Base-by-base conservation (phyloP, 2,113 vertebrate genomes). In the Tympanuchus pallidicinctus region DNA sequence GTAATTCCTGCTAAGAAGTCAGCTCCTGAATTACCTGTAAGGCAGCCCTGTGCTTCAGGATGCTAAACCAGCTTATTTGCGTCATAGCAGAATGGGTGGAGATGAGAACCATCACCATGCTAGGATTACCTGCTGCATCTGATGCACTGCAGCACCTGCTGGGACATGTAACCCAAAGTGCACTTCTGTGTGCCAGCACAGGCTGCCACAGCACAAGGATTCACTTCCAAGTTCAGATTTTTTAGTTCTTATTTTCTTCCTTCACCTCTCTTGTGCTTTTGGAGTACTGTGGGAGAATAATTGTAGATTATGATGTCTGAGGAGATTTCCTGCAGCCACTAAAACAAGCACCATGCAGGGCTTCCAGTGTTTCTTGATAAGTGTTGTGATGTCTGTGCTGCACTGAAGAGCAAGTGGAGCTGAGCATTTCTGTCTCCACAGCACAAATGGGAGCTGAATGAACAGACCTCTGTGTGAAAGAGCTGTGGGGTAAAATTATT, bases 41-140 rank as follows among this genome's bases (percentile, higher is more conserved):
- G 38, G 34, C 43, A 79, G 52, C 42, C 36, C 38, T 10, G 3
- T 1, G 0, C 66, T 89, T 80, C 67, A 77, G 64, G 88, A 60
- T 79, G 36, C 70, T 86, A 86, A 94, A 73, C 40, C n/a, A 59
- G 79, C 75, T 50, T 36, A 60, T 82, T 79, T 73, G 36, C 59
- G 79, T 89, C 82, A n/a, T 56, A 91, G 60, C 60, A 85, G 71
- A 94, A 89, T 21, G n/a, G 1, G 0, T 77, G 60, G 79, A 36
- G 40, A n/a, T 24, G 43, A 91, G 45, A 45, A 57, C 60, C 50
- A 73, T 76, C 27, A 11, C 76, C 67, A 10, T 61, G 48, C 61
- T 61, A 76, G 8, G 91, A 85, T 54, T 87, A 93, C 72, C 76
- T 94, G 65, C 88, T 70, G 64, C 69, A 92, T 80, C 88, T 95